These are phyloP conservation scores for Pristionchus maxplancki DNA, from an alignment of 2,888 invertebrate species.

Conservation along the genomic window DNA sequence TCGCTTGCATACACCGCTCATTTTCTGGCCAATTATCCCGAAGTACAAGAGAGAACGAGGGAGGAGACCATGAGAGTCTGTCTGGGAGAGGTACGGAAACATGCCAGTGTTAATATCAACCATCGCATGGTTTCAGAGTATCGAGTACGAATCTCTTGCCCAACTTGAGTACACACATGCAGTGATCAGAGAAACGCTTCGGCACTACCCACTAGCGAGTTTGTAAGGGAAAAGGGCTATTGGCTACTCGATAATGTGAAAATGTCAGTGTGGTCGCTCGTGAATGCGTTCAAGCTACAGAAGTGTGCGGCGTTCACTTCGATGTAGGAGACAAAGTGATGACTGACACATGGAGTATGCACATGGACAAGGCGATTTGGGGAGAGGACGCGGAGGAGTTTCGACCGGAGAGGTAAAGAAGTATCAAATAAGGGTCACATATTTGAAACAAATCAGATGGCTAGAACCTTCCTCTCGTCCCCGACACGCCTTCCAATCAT, in stretches of 20 bases:
- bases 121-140: slow-evolving; percentile 32
- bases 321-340: neutral
- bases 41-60: slow-evolving; percentile 56
- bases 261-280: slow-evolving; percentile 3
- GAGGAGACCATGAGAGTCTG: neutral
- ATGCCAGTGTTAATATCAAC: too few relatives aligned
- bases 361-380: slow-evolving; percentile 43
- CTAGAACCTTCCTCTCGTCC: slow-evolving; percentile 41
- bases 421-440: too few relatives aligned
- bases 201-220: slow-evolving; percentile 69
- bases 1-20: slow-evolving; percentile 35
- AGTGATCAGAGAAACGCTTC: slow-evolving; percentile 68
- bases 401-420: slow-evolving; percentile 37
- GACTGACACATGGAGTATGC: slow-evolving; percentile 41
- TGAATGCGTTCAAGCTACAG: neutral
- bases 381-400: slow-evolving; percentile 49
- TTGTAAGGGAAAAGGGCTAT: too few relatives aligned
- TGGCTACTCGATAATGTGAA: too few relatives aligned
- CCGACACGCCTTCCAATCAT: slow-evolving; percentile 54
- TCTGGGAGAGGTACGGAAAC: neutral
- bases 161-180: slow-evolving; percentile 69
- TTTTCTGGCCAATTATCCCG: slow-evolving; percentile 57
- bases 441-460: slow-evolving; percentile 50
- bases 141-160: slow-evolving; percentile 66
- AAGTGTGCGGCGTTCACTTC: neutral